These are phyloP conservation scores for Chelon auratus DNA, from an alignment of 2,797 vertebrate species.

Conservation along the genomic window DNA sequence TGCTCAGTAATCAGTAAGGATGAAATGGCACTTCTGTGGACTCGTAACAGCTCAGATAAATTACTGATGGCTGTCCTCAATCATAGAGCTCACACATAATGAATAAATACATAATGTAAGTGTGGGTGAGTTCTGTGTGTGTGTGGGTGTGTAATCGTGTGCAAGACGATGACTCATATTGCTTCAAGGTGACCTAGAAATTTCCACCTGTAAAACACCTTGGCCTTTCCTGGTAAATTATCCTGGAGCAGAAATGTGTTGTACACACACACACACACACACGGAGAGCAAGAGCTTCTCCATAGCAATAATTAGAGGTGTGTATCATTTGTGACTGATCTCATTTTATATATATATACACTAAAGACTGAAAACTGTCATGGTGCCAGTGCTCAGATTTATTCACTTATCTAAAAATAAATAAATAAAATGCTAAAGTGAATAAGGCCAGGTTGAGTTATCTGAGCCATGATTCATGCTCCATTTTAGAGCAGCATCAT, in stretches of 20 bases:
- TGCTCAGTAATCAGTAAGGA: conserved; percentile 24
- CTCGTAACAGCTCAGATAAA: conserved; percentile 40
- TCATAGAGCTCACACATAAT: conserved; percentile 19
- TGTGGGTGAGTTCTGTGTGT: conserved; percentile 5
- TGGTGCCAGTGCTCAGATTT: conserved; percentile 9
- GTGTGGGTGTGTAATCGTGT: not conserved
- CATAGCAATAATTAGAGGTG: not conserved
- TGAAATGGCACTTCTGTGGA: conserved; percentile 21
- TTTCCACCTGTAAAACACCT: conserved; percentile 26
- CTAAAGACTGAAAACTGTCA: not conserved
- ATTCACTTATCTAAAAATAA: conserved; percentile 18
- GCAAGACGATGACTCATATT: conserved; percentile 47
- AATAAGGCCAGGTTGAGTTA: conserved; percentile 56
- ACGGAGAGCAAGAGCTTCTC: not conserved
- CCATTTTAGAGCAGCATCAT: conserved; percentile 77
- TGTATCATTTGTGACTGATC: not conserved
- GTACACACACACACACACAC: not conserved
- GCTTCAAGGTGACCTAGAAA: conserved; percentile 61
- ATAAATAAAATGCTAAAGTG: conserved; percentile 20
- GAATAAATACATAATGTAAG: conserved; percentile 13
- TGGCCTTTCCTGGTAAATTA: conserved; percentile 22
- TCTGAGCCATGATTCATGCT: conserved; percentile 60
- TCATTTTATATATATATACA: not conserved
- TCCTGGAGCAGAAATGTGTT: not conserved
- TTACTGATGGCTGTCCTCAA: conserved; percentile 34